Conservation (phyloP, 2,113 vertebrate genomes). For the Ploceus nigricollis region DNA sequence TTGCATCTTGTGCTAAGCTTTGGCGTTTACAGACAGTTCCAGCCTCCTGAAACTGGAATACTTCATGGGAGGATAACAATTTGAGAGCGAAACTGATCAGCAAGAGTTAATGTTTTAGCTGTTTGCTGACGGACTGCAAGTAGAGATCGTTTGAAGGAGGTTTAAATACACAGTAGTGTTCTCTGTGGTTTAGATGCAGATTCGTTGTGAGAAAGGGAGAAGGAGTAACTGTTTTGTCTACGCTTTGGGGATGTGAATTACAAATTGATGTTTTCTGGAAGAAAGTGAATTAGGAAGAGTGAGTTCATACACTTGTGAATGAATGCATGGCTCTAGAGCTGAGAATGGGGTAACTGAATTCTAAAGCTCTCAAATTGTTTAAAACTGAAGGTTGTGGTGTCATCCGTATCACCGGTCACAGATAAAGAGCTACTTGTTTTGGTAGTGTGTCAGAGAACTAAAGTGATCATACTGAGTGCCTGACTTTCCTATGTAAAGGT, state of each 20-base stretch:
- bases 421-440: not conserved
- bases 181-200: not conserved
- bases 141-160: not conserved
- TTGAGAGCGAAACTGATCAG: not conserved
- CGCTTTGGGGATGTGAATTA: not conserved
- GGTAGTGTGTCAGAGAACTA: not conserved
- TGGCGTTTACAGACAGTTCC: not conserved
- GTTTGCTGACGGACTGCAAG: accelerated
- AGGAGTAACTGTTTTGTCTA: not conserved
- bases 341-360: not conserved
- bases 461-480: not conserved
- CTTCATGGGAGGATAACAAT: not conserved
- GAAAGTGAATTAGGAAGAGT: not conserved
- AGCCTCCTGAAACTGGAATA: not conserved
- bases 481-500: not conserved
- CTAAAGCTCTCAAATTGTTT: not conserved
- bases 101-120: not conserved
- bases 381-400: not conserved
- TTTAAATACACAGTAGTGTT: not conserved
- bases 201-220: not conserved
- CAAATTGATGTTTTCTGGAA: not conserved
- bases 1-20: not conserved
- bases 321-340: not conserved
- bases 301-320: not conserved
- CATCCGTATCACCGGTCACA: too few relatives aligned